phyloP scores from a whole-genome alignment of 1,140 invertebrate genomes.

The Brachionus plicatilis region DNA sequence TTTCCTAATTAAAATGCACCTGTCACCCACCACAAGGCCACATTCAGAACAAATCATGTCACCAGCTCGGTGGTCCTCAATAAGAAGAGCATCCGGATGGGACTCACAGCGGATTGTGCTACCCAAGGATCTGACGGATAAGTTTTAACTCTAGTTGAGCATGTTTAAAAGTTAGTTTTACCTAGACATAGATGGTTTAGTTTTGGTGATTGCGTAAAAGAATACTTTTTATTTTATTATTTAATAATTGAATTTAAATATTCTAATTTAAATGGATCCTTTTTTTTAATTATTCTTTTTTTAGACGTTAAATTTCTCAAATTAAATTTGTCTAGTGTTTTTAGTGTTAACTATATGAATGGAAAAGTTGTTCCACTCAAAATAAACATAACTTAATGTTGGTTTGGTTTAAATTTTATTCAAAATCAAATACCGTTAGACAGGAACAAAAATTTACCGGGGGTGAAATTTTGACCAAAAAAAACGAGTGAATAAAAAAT shows the following conservation, averaged over 20 bases:
- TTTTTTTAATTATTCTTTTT: not conserved
- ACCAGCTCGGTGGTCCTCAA: constrained; percentile 96
- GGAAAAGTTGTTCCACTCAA: too few species aligned
- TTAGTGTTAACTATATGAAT: not conserved
- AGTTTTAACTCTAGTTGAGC: not conserved
- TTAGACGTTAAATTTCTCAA: not conserved
- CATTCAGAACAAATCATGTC: constrained; percentile 98
- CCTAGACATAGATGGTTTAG: not conserved
- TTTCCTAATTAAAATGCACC: not conserved
- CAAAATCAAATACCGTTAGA: too few species aligned
- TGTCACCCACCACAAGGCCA: constrained; percentile 95
- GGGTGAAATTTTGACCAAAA: too few species aligned
- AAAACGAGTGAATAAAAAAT: too few species aligned
- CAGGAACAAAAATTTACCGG: too few species aligned
- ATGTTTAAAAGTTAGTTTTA: not conserved
- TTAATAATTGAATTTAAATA: not conserved
- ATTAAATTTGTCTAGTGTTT: not conserved
- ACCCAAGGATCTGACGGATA: not conserved
- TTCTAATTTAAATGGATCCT: not conserved
- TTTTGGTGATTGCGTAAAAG: not conserved
- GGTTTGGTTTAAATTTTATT: too few species aligned
- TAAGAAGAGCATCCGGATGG: constrained; percentile 87
- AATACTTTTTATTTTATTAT: not conserved
- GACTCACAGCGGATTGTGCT: constrained; percentile 70
- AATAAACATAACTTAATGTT: too few species aligned